Evolutionary conservation across 2,888 invertebrate genomes (phyloP), one percentile per base, ranked within the genome.

Genomic region (Cremastobaeus sp.): DNA sequence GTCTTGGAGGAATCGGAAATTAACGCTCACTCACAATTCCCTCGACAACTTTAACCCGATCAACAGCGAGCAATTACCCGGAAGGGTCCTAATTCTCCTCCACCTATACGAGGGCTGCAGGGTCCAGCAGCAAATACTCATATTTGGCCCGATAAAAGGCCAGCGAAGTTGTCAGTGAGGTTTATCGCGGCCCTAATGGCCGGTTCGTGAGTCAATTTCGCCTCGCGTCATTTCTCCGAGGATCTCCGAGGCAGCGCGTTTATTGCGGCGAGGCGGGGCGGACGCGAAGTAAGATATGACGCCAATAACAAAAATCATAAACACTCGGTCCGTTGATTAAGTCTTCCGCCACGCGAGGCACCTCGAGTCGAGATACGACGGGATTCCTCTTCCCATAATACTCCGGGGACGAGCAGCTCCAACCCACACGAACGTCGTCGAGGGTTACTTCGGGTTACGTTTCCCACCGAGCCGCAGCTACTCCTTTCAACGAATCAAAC

Each of bases 221-320:
- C 8, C 30, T 11, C 18, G 32, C 41, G 59, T 47, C 59, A 52
- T 60, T 69, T 68, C 50, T 68, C 32, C 50, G 68, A n/a, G n/a
- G n/a, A n/a, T n/a, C 59, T 59, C 41, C 54, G 74, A 30, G 15
- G 35, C 12, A 3, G 17, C 30, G 45, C 35, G 66, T 57, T 64
- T 59, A 68, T 69, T 64, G 54, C 54, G 48, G 2, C 37, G 30
- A 57, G 70, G 54, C 52, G 62, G 62, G 37, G 50, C 60, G 57
- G 66, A 50, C 52, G 37, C 14, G 68, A 41, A 65, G 54, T 48
- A 65, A 83, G 83, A 86, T 86, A 86, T 79, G 84, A 85, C 79
- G 77, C 84, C 87, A 86, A 87, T 87, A 87, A 86, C 84, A 87
- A 87, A 87, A 87, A 87, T 87, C 87, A 87, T 87, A 87, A 87